Percentiles rank a stretch among this genome's conserved stretches.
These are phyloP conservation scores for Myotis yumanensis DNA, from an alignment of 2,113 vertebrate species.

Conservation along the genomic window DNA sequence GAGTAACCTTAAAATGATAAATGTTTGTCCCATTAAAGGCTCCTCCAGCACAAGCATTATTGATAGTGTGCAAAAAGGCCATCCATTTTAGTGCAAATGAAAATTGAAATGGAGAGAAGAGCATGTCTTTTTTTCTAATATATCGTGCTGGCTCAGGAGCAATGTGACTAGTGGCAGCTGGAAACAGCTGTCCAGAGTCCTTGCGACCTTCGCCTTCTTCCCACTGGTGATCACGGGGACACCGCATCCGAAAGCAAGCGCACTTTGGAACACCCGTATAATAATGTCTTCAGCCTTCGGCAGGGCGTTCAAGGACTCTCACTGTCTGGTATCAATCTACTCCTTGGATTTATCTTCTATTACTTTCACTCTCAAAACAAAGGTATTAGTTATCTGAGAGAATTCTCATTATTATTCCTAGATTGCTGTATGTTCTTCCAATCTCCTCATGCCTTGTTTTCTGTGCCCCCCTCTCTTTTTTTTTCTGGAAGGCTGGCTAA, in stretches of 20 bases:
- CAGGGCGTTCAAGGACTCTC: background rate
- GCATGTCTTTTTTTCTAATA: conserved; percentile 50
- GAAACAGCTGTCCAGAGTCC: conserved; percentile 49
- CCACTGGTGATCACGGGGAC: background rate
- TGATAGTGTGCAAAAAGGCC: conserved; percentile 71
- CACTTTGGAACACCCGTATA: background rate
- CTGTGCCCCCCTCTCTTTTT: background rate
- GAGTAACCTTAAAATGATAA: conserved; percentile 75
- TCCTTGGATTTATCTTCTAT: background rate
- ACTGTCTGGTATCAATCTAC: background rate
- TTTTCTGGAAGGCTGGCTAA: background rate
- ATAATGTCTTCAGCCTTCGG: background rate
- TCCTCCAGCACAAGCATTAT: conserved; percentile 72
- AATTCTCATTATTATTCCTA: conserved; percentile 16
- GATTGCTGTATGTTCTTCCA: background rate
- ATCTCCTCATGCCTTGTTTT: background rate
- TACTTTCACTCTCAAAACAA: background rate
- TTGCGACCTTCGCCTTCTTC: background rate
- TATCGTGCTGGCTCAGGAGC: conserved; percentile 7
- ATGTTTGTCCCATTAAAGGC: conserved; percentile 70
- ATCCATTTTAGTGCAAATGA: conserved; percentile 72
- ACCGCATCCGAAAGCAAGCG: background rate
- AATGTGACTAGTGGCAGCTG: background rate
- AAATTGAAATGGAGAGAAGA: conserved; percentile 74
- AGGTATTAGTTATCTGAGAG: background rate